Percentiles rank a stretch among this genome's conserved stretches.
phyloP scores from a whole-genome alignment of 2,888 invertebrate species.

The Hemithea aestivaria region DNA sequence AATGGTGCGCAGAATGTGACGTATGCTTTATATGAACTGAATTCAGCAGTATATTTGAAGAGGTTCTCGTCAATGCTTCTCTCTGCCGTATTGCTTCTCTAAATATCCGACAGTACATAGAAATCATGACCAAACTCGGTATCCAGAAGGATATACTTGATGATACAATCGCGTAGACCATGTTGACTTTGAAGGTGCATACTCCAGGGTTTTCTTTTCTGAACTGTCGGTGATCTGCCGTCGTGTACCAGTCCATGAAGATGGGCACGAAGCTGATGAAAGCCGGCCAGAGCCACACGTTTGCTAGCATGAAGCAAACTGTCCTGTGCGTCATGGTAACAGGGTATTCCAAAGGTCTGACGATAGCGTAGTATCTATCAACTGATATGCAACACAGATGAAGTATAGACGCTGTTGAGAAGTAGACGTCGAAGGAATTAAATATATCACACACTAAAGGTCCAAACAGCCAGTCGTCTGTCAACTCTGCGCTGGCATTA shows the following conservation, averaged over 20 bases:
- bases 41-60: slow-evolving; percentile 90
- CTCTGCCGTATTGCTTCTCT: slow-evolving; percentile 90
- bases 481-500: slow-evolving; percentile 92
- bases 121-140: slow-evolving; percentile 94
- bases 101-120: slow-evolving; percentile 92
- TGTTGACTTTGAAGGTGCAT: slow-evolving; percentile 91
- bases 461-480: slow-evolving; percentile 94
- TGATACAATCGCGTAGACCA: slow-evolving; percentile 91
- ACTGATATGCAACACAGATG: slow-evolving; percentile 97
- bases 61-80: slow-evolving; percentile 90
- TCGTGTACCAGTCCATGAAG: slow-evolving; percentile 97
- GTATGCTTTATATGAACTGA: slow-evolving; percentile 90
- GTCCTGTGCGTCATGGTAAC: slow-evolving; percentile 93
- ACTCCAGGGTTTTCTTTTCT: slow-evolving; percentile 83
- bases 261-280: slow-evolving; percentile 96
- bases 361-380: slow-evolving; percentile 94
- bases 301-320: slow-evolving; percentile 89
- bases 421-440: slow-evolving; percentile 96
- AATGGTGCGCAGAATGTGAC: slow-evolving; percentile 84
- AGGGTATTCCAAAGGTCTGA: slow-evolving; percentile 94
- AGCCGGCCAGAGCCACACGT: slow-evolving; percentile 95
- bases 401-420: slow-evolving; percentile 93
- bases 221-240: slow-evolving; percentile 85
- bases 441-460: slow-evolving; percentile 95
- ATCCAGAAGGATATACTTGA: slow-evolving; percentile 96